Evolutionary conservation across 2,888 invertebrate genomes (phyloP).

Genomic region (Agrilus mali): DNA sequence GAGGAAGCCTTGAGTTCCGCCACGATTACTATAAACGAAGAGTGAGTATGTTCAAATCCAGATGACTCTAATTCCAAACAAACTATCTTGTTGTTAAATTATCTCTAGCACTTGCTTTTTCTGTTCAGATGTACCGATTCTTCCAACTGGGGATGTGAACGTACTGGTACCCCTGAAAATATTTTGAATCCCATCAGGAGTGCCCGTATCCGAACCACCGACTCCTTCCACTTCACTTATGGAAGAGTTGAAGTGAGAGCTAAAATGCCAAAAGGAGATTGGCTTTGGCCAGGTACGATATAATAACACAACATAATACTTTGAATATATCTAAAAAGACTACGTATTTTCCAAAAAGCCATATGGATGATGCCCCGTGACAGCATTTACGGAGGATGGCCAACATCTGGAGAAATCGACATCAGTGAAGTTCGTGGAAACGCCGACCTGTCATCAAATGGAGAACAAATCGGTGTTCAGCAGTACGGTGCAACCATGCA

Average conservation of each 20-base stretch:
- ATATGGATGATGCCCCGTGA: slow-evolving; percentile 56
- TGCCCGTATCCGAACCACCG: slow-evolving; percentile 47
- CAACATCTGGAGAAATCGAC: slow-evolving; percentile 61
- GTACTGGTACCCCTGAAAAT: slow-evolving; percentile 38
- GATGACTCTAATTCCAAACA: too few species aligned
- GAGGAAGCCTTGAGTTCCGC: slow-evolving; percentile 40
- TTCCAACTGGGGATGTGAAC: slow-evolving; percentile 44
- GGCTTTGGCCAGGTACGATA: slow-evolving; percentile 45
- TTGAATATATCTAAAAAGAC: not conserved
- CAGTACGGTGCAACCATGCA: slow-evolving; percentile 50
- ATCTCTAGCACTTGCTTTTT: not conserved
- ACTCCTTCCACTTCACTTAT: slow-evolving; percentile 53
- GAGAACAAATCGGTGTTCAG: slow-evolving; percentile 45
- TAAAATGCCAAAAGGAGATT: slow-evolving; percentile 57
- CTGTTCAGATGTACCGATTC: slow-evolving; percentile 45
- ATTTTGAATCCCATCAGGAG: slow-evolving; percentile 54
- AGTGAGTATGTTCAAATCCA: too few species aligned
- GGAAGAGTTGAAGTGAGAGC: slow-evolving; percentile 52
- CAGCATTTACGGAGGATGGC: slow-evolving; percentile 56
- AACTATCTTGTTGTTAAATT: not conserved
- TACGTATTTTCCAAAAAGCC: slow-evolving; percentile 32
- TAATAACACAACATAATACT: not conserved
- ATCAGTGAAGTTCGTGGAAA: slow-evolving; percentile 55
- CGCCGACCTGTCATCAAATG: slow-evolving; percentile 30
- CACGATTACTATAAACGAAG: slow-evolving; percentile 39